Percentiles rank a stretch among this genome's conserved stretches.
phyloP scores from a whole-genome alignment of 2,797 vertebrate species.

The Pelochelys cantorii region DNA sequence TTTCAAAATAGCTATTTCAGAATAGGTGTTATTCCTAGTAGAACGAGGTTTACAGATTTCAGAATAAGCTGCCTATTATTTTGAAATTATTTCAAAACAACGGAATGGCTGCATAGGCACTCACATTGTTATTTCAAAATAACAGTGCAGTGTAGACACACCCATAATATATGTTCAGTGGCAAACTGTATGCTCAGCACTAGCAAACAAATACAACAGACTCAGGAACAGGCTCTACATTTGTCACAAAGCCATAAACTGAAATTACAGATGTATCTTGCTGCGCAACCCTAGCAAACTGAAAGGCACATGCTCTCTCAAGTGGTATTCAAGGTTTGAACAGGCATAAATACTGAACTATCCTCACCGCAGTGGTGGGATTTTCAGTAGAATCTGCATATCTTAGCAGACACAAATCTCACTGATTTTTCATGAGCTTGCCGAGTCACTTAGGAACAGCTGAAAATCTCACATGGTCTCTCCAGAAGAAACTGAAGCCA shows the following conservation, averaged over 20 bases:
- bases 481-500: not conserved
- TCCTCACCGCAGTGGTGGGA: not conserved
- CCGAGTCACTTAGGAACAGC: not conserved
- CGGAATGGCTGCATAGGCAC: no score
- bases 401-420: not conserved
- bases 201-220: rapidly evolving
- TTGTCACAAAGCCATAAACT: not conserved
- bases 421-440: not conserved
- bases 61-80: no score
- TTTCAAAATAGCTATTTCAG: no score
- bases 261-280: not conserved
- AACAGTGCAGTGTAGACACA: no score
- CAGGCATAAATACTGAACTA: not conserved
- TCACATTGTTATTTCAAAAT: no score
- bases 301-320: rapidly evolving
- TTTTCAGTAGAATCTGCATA: not conserved
- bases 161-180: not conserved
- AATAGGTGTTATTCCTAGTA: no score
- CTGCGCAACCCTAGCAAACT: rapidly evolving
- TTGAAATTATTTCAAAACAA: no score
- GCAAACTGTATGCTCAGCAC: not conserved
- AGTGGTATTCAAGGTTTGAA: not conserved
- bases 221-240: not conserved
- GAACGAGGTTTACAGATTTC: no score
- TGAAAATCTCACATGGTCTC: not conserved